Conservation (phyloP, 2,797 vertebrate genomes). For the Sciurus vulgaris region DNA sequence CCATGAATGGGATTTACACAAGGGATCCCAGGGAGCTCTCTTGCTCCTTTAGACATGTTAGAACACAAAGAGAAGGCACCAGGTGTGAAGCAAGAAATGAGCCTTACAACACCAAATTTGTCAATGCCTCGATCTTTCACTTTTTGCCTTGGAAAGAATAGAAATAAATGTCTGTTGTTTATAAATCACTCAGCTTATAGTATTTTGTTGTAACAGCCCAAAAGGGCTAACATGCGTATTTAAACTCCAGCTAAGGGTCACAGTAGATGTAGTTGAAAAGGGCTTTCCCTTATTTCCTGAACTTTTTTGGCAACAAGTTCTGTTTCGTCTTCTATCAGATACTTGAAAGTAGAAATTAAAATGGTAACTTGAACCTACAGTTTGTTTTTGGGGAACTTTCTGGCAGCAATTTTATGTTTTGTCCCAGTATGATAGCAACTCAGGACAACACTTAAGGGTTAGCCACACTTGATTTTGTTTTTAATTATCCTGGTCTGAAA, state of each 20-base stretch:
- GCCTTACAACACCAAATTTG: not conserved
- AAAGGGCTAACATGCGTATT: not conserved
- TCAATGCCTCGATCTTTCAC: not conserved
- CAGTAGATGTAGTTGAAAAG: not conserved
- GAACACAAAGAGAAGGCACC: not conserved
- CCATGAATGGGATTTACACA: not conserved
- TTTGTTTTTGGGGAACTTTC: not conserved
- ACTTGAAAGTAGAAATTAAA: not conserved
- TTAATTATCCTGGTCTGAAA: not conserved
- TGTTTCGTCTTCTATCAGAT: not conserved
- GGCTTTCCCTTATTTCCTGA: not conserved
- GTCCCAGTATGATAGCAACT: not conserved
- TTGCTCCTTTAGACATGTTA: not conserved
- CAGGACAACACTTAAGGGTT: not conserved
- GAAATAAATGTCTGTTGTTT: not conserved
- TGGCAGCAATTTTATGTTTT: not conserved
- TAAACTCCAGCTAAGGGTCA: accelerated
- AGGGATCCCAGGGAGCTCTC: not conserved
- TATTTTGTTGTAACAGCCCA: not conserved
- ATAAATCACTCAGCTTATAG: not conserved
- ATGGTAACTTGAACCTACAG: not conserved
- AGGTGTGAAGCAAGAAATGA: not conserved
- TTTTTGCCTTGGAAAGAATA: not conserved
- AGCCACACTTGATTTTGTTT: not conserved
- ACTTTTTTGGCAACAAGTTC: not conserved